Conservation (phyloP, 2,888 invertebrate genomes). For the Helicoverpa assulta region DNA sequence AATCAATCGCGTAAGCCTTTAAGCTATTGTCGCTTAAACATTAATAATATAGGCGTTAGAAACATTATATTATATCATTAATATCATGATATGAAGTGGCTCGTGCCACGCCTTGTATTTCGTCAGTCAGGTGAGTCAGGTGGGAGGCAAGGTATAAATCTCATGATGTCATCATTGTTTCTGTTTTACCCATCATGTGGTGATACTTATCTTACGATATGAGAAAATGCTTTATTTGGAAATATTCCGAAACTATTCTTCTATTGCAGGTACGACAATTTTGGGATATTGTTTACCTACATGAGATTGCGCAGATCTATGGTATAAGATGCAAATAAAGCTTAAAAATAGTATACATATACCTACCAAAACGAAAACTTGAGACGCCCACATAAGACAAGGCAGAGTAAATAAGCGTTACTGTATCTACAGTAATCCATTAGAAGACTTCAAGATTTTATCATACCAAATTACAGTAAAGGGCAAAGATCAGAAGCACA, state of each 20-base stretch:
- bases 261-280: too few relatives aligned
- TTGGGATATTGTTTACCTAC: too few relatives aligned
- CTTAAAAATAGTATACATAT: too few relatives aligned
- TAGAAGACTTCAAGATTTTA: constrained; percentile 21
- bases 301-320: too few relatives aligned
- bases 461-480: constrained; percentile 29
- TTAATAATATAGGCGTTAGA: constrained; percentile 43
- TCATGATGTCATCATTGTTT: constrained; percentile 43
- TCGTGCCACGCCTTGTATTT: constrained; percentile 52
- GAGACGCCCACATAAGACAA: not conserved
- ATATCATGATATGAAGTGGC: constrained; percentile 44
- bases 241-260: constrained; percentile 22
- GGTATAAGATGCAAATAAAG: too few relatives aligned
- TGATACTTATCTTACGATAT: constrained; percentile 19
- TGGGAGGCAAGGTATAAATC: constrained; percentile 50
- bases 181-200: constrained; percentile 29
- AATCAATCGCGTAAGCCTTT: constrained; percentile 33
- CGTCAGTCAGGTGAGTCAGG: constrained; percentile 49
- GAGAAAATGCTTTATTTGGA: constrained; percentile 43
- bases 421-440: constrained; percentile 2
- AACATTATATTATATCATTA: constrained; percentile 44
- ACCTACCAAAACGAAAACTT: too few relatives aligned
- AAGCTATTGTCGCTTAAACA: constrained; percentile 40
- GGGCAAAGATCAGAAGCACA: constrained; percentile 40
- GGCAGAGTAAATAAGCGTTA: not conserved